Conservation (phyloP, 2,113 vertebrate genomes). For the Pangasianodon hypophthalmus region DNA sequence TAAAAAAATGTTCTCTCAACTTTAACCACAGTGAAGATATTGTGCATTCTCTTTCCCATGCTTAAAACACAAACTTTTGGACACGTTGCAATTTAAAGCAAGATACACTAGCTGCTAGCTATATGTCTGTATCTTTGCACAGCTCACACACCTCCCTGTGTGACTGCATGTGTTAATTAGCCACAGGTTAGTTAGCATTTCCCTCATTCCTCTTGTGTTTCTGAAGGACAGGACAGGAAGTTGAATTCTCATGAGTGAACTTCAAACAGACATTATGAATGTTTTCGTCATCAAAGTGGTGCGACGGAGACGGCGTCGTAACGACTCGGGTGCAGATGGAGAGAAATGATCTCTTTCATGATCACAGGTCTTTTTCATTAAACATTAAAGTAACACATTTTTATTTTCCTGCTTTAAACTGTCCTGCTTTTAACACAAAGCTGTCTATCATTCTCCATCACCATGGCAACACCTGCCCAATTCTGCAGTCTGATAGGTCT, state of each 20-base stretch:
- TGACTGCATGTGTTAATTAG: neutral
- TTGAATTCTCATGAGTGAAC: constrained; percentile 20
- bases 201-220: neutral
- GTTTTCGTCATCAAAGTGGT: constrained; percentile 46
- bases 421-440: constrained; percentile 3
- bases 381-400: constrained; percentile 29
- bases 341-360: constrained; percentile 38
- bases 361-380: constrained; percentile 43
- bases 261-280: constrained; percentile 37
- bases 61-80: neutral
- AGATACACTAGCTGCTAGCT: neutral
- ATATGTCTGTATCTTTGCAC: neutral
- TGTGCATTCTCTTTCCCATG: neutral
- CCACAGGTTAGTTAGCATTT: neutral
- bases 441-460: neutral
- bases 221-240: constrained; percentile 13
- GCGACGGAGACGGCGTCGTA: constrained; percentile 12
- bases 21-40: too few relatives aligned
- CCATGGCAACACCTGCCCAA: neutral
- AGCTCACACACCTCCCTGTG: neutral
- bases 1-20: neutral
- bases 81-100: neutral
- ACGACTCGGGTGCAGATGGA: constrained; percentile 27
- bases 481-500: neutral
- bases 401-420: constrained; percentile 31